Evolutionary conservation across 2,888 invertebrate species (phyloP), one percentile per base, ranked within the genome.

Genomic region (Caenorhabditis angaria): DNA sequence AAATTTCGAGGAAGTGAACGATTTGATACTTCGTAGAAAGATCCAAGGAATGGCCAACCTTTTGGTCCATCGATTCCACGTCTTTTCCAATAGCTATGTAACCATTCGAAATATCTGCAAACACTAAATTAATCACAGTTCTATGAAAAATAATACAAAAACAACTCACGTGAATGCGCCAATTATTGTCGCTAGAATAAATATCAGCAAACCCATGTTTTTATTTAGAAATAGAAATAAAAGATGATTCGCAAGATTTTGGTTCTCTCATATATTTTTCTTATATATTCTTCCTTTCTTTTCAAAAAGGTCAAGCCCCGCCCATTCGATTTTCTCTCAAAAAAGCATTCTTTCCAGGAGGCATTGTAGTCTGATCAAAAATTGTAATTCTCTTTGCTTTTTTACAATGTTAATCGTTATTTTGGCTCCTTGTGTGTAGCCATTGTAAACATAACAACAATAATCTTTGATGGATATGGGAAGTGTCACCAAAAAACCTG

Each of bases 41-140:
- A 78, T 4, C 84, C 83, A 12, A 82, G 25, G 22, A 81, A 78
- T n/a, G 70, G 77, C 10, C 51, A 14, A 5, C 78, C 61, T 8
- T 63, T 10, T 0, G 85, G 85, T 1, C 84, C 81, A 6, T 62
- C 27, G 6, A 86, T 75, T 51, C 84, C 83, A 2, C 77, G 66
- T 2, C 76, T 59, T n/a, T 65, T 72, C 85, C 85, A 85, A 62
- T 83, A 84, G 1, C 54, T 62, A 4, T 70, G 69, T 14, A 14
- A 3, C 54, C 54, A 54, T 54, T 24, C 1, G 18, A 27, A 54
- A 27, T 54, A 54, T 54, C 54, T 54, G 10, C 12, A 22, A 22
- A 51, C n/a, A 22, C 1, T 2, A 22, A 51, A 22, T 22, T 3
- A 51, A 51, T 8, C 22, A n/a, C n/a, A 51, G 10, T 22, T n/a